These are phyloP conservation scores for Coptodon bakossiorum DNA, from an alignment of 2,113 vertebrate species.

Conservation along the genomic window DNA sequence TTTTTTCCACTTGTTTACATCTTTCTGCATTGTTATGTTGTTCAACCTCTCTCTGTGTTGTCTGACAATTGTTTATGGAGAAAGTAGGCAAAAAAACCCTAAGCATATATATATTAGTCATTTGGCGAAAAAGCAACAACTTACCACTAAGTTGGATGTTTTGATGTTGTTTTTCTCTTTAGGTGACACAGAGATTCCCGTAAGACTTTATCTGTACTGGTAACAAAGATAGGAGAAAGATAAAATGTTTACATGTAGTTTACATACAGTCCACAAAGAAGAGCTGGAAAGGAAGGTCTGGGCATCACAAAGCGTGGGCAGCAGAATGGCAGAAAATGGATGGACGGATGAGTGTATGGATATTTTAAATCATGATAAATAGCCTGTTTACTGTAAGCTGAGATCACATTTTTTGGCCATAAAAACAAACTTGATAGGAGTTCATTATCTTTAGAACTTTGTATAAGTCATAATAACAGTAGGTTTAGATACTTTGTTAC, in stretches of 20 bases:
- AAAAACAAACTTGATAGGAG: neutral
- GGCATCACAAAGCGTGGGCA: neutral
- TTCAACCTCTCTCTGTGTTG: neutral
- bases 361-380: neutral
- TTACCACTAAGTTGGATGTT: neutral
- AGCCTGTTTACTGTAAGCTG: neutral
- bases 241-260: neutral
- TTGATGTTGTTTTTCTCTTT: neutral
- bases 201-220: neutral
- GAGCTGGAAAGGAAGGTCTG: neutral
- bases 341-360: too few relatives aligned
- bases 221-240: neutral
- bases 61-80: neutral
- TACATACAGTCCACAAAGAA: neutral
- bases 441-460: neutral
- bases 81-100: neutral
- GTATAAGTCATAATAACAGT: neutral
- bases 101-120: neutral
- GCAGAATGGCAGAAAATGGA: neutral
- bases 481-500: neutral
- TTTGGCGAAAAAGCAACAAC: neutral
- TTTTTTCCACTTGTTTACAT: neutral
- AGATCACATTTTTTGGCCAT: neutral
- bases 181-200: slow-evolving; percentile 5
- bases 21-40: neutral